Evolutionary conservation across 2,888 invertebrate genomes (phyloP).

Genomic region (Noctuana brunneofusca): DNA sequence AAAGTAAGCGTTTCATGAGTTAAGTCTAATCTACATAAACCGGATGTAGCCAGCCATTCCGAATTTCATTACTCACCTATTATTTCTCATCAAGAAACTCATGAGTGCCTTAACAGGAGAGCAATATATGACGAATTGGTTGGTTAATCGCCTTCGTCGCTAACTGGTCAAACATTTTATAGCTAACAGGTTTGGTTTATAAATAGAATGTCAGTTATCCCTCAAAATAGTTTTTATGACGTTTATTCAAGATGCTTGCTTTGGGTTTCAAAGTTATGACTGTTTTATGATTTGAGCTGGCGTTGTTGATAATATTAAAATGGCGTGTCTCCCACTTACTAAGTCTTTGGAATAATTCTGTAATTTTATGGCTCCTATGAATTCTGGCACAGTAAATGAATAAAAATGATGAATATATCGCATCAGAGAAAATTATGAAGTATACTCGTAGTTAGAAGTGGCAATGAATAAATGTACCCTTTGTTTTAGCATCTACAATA

Average conservation of each 20-base stretch:
- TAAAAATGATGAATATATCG: too few species aligned
- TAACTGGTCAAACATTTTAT: background rate
- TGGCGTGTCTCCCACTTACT: too few species aligned
- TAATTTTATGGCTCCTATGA: too few species aligned
- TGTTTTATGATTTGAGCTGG: too few species aligned
- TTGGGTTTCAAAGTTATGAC: too few species aligned
- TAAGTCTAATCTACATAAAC: conserved; percentile 2
- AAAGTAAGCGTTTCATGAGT: background rate
- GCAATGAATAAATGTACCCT: too few species aligned
- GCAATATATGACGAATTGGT: background rate
- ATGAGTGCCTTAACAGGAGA: background rate
- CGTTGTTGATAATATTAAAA: too few species aligned
- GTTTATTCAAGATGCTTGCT: background rate
- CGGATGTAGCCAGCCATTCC: background rate
- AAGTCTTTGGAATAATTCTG: too few species aligned
- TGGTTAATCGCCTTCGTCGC: background rate
- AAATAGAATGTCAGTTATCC: background rate
- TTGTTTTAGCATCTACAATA: too few species aligned
- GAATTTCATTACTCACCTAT: background rate
- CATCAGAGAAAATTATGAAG: too few species aligned
- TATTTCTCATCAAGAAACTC: background rate
- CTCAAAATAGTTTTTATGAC: background rate
- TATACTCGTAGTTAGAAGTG: too few species aligned
- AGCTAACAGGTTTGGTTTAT: background rate
- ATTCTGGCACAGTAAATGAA: too few species aligned